These are phyloP conservation scores for Syngnathus scovelli DNA, from an alignment of 2,113 vertebrate genomes.

Conservation along the genomic window DNA sequence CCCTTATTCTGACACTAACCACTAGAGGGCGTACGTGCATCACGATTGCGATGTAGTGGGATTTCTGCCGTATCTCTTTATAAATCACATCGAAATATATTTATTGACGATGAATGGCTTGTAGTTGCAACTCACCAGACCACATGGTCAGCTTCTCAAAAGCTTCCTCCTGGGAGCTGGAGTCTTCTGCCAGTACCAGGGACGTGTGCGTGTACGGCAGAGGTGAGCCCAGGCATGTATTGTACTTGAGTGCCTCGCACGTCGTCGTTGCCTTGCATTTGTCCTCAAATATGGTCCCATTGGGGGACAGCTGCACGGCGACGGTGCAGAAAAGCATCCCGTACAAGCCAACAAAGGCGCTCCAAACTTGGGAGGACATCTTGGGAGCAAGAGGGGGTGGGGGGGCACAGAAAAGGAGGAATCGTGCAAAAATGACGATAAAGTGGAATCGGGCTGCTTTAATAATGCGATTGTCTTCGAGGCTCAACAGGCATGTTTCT, in stretches of 20 bases:
- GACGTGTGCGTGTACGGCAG: constrained; percentile 88
- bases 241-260: constrained; percentile 81
- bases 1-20: background rate
- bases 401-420: background rate
- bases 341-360: constrained; percentile 66
- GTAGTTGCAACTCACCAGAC: constrained; percentile 76
- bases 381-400: constrained; percentile 44
- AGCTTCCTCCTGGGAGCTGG: constrained; percentile 82
- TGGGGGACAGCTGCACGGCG: constrained; percentile 44
- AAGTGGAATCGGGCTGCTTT: background rate
- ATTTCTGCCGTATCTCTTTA: background rate
- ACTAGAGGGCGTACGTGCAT: background rate
- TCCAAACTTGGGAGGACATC: constrained; percentile 70
- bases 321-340: constrained; percentile 61
- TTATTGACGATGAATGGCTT: background rate
- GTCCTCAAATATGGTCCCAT: constrained; percentile 71
- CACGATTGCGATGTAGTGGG: background rate
- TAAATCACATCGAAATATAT: background rate
- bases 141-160: constrained; percentile 86
- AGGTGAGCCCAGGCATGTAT: constrained; percentile 83
- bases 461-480: background rate
- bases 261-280: constrained; percentile 78
- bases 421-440: constrained; percentile 15
- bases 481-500: background rate
- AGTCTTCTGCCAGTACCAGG: constrained; percentile 83